These are phyloP conservation scores for Neoniphon sammara DNA, from an alignment of 2,797 vertebrate genomes.

Conservation along the genomic window DNA sequence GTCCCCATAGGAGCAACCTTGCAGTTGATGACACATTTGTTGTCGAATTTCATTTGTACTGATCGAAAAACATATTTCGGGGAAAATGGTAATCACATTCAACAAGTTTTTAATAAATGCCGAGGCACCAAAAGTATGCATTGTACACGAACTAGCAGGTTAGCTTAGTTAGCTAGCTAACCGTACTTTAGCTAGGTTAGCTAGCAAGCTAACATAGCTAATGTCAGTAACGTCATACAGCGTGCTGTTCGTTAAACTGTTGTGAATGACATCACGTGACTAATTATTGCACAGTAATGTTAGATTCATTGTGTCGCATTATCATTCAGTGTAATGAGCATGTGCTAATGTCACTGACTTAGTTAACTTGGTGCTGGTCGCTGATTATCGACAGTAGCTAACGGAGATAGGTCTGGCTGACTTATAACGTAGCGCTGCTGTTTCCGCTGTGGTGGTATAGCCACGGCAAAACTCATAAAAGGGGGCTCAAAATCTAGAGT, in stretches of 20 bases:
- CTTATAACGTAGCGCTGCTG: no score
- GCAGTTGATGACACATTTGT: neutral
- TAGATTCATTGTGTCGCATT: neutral
- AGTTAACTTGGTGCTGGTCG: neutral
- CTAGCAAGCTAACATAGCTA: neutral
- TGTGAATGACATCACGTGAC: neutral
- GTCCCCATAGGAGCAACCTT: neutral
- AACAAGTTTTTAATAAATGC: neutral
- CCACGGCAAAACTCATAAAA: no score
- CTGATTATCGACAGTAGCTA: neutral
- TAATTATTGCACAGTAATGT: neutral
- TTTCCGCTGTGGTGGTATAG: no score
- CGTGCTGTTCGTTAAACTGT: neutral
- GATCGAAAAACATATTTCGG: neutral
- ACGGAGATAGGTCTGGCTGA: no score
- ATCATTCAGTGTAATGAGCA: neutral
- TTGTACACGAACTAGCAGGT: neutral
- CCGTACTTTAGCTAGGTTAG: neutral
- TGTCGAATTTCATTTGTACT: neutral
- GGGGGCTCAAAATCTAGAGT: no score
- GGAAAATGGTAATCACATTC: conserved; percentile 63
- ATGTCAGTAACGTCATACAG: neutral
- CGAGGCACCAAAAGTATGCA: neutral
- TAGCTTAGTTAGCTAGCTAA: conserved; percentile 10
- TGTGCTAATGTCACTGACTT: neutral